Conservation (phyloP, 2,797 vertebrate species). For the Melanotaenia pygmaea region DNA sequence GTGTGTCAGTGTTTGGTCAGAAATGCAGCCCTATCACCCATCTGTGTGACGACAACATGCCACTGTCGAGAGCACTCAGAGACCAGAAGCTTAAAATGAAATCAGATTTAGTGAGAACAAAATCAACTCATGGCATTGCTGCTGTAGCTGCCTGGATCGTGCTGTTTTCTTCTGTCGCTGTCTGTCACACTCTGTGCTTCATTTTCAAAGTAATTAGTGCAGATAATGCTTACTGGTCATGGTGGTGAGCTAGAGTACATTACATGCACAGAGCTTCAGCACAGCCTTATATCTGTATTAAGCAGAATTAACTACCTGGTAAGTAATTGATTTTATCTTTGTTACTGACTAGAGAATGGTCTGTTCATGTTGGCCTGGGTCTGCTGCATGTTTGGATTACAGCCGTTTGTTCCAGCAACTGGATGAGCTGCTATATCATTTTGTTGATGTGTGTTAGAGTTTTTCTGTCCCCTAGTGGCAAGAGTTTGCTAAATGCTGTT, state of each 20-base stretch:
- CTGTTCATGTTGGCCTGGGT: not conserved
- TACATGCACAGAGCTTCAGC: constrained; percentile 1
- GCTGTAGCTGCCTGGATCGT: constrained; percentile 34
- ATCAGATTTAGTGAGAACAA: constrained; percentile 58
- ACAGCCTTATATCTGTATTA: not conserved
- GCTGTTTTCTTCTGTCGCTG: constrained; percentile 23
- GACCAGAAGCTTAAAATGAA: constrained; percentile 64
- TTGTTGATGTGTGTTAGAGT: constrained; percentile 18
- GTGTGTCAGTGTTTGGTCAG: constrained; percentile 31
- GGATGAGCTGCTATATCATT: not conserved
- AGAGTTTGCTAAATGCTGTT: constrained; percentile 22
- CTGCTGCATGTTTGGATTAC: not conserved
- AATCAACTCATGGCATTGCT: constrained; percentile 47
- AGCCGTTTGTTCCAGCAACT: constrained; percentile 7
- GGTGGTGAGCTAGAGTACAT: constrained; percentile 1
- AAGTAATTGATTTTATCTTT: not conserved
- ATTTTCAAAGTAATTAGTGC: constrained; percentile 40
- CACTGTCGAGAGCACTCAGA: constrained; percentile 31
- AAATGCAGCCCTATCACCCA: constrained; percentile 59
- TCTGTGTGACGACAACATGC: constrained; percentile 57
- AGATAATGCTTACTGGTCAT: constrained; percentile 23
- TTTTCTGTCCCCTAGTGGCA: constrained; percentile 35
- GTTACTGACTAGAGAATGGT: not conserved
- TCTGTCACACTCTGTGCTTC: constrained; percentile 17
- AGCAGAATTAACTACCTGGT: not conserved